These are phyloP conservation scores for Drosophila eugracilis DNA, from an alignment of 1,140 invertebrate genomes.

Conservation along the genomic window DNA sequence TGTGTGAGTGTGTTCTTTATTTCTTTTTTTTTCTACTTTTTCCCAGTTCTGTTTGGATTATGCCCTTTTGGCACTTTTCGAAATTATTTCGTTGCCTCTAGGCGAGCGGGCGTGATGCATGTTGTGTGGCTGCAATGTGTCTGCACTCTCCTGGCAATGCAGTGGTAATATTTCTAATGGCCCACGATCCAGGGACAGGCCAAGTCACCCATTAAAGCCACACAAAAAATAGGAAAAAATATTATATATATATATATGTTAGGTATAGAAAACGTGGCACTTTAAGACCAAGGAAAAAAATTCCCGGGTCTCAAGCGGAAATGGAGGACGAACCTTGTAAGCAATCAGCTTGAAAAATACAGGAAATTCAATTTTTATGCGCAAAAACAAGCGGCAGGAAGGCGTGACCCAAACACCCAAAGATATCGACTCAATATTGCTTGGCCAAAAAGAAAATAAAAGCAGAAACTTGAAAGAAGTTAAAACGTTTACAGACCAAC, in stretches of 20 bases:
- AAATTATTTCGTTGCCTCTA: slow-evolving; percentile 72
- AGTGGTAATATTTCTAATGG: slow-evolving; percentile 71
- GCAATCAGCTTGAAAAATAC: slow-evolving; percentile 68
- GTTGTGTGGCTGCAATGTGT: slow-evolving; percentile 45
- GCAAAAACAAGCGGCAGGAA: slow-evolving; percentile 50
- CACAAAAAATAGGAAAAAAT: not conserved
- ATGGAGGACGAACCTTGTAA: slow-evolving; percentile 54
- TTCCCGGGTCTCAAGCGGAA: slow-evolving; percentile 43
- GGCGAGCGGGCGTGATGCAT: slow-evolving; percentile 33
- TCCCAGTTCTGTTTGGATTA: slow-evolving; percentile 58
- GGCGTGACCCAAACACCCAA: slow-evolving; percentile 42
- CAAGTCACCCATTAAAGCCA: slow-evolving; percentile 19
- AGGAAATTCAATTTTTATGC: slow-evolving; percentile 79
- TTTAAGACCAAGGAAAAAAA: slow-evolving; percentile 45
- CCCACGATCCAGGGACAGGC: slow-evolving; percentile 12
- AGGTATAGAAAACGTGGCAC: too few species aligned
- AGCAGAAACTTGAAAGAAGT: slow-evolving; percentile 59
- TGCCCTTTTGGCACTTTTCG: slow-evolving; percentile 81
- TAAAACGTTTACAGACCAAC: slow-evolving; percentile 72
- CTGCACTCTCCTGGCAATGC: slow-evolving; percentile 45
- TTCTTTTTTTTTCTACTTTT: slow-evolving; percentile 23
- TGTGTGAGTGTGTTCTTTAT: slow-evolving; percentile 28
- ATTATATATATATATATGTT: not conserved
- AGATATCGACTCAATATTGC: slow-evolving; percentile 59
- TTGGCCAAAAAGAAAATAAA: slow-evolving; percentile 19